phyloP scores from a whole-genome alignment of 2,888 invertebrate species.

The Crocallis elinguaria region DNA sequence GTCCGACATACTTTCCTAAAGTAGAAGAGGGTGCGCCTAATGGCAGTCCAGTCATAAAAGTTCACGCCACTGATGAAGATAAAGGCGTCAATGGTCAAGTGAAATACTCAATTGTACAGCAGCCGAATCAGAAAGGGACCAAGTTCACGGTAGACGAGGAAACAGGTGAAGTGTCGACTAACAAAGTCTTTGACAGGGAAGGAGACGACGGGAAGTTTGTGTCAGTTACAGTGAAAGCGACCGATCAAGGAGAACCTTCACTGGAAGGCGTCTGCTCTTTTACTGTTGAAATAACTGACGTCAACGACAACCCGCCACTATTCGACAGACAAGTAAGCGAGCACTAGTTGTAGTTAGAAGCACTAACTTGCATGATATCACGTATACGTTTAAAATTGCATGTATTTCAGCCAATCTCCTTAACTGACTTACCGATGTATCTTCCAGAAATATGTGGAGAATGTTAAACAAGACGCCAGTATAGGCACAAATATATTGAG shows the following conservation, averaged over 20 bases:
- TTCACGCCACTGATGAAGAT: conserved; percentile 97
- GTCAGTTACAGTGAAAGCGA: conserved; percentile 98
- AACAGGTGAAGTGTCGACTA: conserved; percentile 97
- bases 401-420: conserved; percentile 45
- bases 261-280: conserved; percentile 99
- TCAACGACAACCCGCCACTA: conserved; percentile 98
- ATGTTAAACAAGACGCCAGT: conserved; percentile 98
- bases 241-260: conserved; percentile 99
- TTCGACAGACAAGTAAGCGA: conserved; percentile 95
- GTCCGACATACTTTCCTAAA: conserved; percentile 96
- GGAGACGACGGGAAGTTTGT: conserved; percentile 98
- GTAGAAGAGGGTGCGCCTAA: conserved; percentile 97
- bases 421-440: conserved; percentile 51
- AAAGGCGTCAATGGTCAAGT: conserved; percentile 98
- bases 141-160: conserved; percentile 98
- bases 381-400: conserved; percentile 48
- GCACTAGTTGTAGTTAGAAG: conserved; percentile 32
- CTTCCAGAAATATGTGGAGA: conserved; percentile 97
- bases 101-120: conserved; percentile 98
- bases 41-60: conserved; percentile 96
- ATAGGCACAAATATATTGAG: conserved; percentile 97
- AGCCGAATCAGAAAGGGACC: conserved; percentile 97
- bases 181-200: conserved; percentile 98
- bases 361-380: conserved; percentile 58
- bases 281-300: conserved; percentile 98